Evolutionary conservation across 2,888 invertebrate species (phyloP).

Genomic region (Monoplex corrugatus): DNA sequence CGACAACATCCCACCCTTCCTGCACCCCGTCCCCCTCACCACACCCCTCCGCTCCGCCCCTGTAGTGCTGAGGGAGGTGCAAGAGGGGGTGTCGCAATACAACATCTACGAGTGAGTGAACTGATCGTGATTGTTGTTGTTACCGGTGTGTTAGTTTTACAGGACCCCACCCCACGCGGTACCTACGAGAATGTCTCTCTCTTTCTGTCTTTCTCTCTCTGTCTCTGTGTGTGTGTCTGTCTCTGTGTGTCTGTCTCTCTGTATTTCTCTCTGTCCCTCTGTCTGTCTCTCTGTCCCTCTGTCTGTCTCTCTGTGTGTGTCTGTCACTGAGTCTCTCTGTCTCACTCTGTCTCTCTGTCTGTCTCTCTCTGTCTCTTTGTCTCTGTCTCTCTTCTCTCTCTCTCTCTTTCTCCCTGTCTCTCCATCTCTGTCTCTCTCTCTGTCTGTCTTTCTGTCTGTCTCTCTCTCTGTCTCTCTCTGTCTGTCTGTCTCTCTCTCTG

Average conservation of each 20-base stretch:
- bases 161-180: not conserved
- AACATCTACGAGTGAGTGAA: not conserved
- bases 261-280: not conserved
- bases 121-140: not conserved
- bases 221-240: not conserved
- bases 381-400: no score
- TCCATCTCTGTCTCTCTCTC: not conserved
- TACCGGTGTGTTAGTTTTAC: not conserved
- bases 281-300: not conserved
- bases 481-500: no score
- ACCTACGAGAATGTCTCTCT: not conserved
- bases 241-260: not conserved
- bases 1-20: not conserved
- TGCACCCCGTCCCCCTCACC: not conserved
- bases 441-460: no score
- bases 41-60: not conserved
- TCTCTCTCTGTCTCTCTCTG: no score
- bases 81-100: not conserved
- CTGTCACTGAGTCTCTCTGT: not conserved
- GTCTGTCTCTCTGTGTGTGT: not conserved
- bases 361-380: not conserved
- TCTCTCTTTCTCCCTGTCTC: not conserved
- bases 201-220: not conserved
- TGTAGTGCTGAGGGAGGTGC: constrained; percentile 13
- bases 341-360: not conserved